A percentile compares a stretch with the other conserved stretches of the same genome.
Evolutionary conservation across 2,888 invertebrate species (phyloP).

Genomic region (Cordilura impudica): DNA sequence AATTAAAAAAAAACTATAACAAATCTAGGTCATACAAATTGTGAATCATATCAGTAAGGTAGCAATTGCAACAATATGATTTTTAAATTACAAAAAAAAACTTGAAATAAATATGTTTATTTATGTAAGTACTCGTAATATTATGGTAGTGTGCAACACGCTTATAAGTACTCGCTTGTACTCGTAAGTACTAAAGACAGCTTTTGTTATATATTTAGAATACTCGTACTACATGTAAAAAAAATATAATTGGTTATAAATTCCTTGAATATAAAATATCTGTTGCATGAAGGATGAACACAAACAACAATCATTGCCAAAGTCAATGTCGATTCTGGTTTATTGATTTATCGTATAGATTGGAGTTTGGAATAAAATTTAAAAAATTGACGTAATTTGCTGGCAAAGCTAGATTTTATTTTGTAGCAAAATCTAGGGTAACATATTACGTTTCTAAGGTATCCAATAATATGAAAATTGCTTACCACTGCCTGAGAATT

Average conservation of each 20-base stretch:
- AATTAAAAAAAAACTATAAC: not conserved
- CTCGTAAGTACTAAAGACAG: not conserved
- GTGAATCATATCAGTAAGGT: slow-evolving; percentile 40
- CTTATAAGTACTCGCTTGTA: not conserved
- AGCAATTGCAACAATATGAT: slow-evolving; percentile 7
- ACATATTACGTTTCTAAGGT: no score
- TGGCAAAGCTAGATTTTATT: no score
- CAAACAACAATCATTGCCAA: slow-evolving; percentile 62
- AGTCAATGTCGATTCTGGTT: slow-evolving; percentile 62
- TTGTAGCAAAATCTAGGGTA: no score
- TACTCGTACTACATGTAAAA: not conserved
- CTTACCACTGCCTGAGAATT: no score
- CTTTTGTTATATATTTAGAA: slow-evolving; percentile 23
- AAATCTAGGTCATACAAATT: slow-evolving; percentile 55
- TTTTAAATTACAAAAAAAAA: not conserved
- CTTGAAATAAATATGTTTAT: not conserved
- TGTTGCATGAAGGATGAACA: slow-evolving; percentile 65
- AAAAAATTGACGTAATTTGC: no score
- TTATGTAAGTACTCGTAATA: no score
- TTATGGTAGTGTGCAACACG: not conserved
- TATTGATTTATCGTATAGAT: slow-evolving; percentile 49
- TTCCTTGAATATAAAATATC: slow-evolving; percentile 50
- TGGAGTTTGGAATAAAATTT: no score
- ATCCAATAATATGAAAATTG: no score
- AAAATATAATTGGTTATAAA: slow-evolving; percentile 11